Evolutionary conservation across 2,888 invertebrate species (phyloP), one percentile per base, ranked within the genome.

Genomic region (Sericinus montela): DNA sequence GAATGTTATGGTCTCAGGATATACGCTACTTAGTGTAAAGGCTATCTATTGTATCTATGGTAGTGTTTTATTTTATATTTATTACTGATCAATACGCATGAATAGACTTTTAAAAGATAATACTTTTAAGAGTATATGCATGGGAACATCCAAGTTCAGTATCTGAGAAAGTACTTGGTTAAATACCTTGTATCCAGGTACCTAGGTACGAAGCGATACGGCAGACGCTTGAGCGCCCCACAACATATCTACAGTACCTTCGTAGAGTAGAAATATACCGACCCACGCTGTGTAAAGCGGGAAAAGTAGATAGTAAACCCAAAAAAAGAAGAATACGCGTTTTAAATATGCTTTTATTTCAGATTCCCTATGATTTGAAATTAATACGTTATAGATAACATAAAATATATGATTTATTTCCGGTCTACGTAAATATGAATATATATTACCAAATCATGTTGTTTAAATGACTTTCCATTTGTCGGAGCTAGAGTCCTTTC

Each of bases 121-220:
- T n/a, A n/a, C n/a, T 30, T 30, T 23, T 23, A 23, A 3, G 4
- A 6, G 23, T 6, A 23, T 23, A 76, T 56, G 80, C 74, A 84
- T 83, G 78, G 63, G 66, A 81, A 81, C 79, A 62, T 67, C 65
- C 23, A 52, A 59, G 51, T 48, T 45, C 53, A 51, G 30, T 57
- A 54, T 41, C 44, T 38, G 25, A 15, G 38, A 5, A 34, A 16
- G 25, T 25, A 38, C 37, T 15, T 46, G 23, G 6, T 30, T 46
- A 49, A 62, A 62, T 55, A 56, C 52, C 62, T 59, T 57, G 72
- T 76, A 61, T 67, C 72, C 78, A 80, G n/a, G n/a, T n/a, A n/a
- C n/a, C n/a, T 19, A 19, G 76, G 72, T 65, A 80, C 77, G 62
- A 59, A 57, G 59, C 67, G 72, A 69, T 63, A 75, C 75, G 62